phyloP scores from a whole-genome alignment of 2,888 invertebrate genomes.

The Trilocha varians region DNA sequence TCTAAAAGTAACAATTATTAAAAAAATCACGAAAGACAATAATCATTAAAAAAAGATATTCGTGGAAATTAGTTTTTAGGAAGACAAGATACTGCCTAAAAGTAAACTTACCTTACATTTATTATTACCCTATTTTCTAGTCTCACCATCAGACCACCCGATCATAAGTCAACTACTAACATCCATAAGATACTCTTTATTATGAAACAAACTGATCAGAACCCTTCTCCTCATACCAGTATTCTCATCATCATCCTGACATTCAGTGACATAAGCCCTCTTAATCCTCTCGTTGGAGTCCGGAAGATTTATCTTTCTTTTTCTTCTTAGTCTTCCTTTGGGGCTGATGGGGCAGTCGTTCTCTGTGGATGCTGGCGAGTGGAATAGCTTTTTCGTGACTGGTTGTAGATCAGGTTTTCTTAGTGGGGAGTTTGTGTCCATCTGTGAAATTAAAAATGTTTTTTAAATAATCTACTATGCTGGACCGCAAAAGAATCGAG shows the following conservation, averaged over 20 bases:
- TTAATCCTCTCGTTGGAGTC: conserved; percentile 40
- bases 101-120: too few relatives aligned
- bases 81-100: too few relatives aligned
- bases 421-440: conserved; percentile 51
- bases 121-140: background rate
- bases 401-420: conserved; percentile 40
- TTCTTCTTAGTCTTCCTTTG: conserved; percentile 16
- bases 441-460: conserved; percentile 30
- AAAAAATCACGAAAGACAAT: too few relatives aligned
- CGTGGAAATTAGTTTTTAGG: too few relatives aligned
- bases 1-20: too few relatives aligned
- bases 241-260: conserved; percentile 30
- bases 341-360: conserved; percentile 19
- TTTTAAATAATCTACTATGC: too few relatives aligned
- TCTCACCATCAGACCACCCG: conserved; percentile 11
- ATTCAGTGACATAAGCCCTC: conserved; percentile 44
- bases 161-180: conserved; percentile 14
- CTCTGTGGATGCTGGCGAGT: conserved; percentile 37
- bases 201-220: conserved; percentile 48
- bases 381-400: conserved; percentile 54
- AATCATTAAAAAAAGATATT: too few relatives aligned
- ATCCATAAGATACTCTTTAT: conserved; percentile 54
- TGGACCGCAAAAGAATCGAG: too few relatives aligned
- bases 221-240: conserved; percentile 47
- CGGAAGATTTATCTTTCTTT: conserved; percentile 45